Percentiles rank a stretch among this genome's conserved stretches.
Evolutionary conservation across 1,140 invertebrate species (phyloP).

Genomic region (Apis cerana): DNA sequence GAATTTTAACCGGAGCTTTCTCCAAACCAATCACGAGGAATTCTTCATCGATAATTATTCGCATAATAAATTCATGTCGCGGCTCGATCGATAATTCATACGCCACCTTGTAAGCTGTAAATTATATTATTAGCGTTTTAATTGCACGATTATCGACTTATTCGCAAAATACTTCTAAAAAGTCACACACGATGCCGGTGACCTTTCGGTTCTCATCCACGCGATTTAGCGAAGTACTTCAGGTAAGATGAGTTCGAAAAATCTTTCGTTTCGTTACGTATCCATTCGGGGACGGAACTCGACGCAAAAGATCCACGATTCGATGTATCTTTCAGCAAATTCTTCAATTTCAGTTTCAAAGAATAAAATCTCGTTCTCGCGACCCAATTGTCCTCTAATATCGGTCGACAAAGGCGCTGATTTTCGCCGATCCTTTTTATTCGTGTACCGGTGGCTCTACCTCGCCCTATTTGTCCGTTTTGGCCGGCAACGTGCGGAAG

Average conservation of each 20-base stretch:
- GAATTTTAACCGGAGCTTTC: conserved; percentile 47
- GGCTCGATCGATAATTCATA: conserved; percentile 61
- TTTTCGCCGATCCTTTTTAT: conserved; percentile 71
- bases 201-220: conserved; percentile 30
- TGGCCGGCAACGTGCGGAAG: conserved; percentile 75
- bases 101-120: conserved; percentile 51
- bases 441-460: conserved; percentile 67
- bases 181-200: conserved; percentile 7
- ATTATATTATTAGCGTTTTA: conserved; percentile 69
- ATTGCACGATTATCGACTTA: conserved; percentile 63
- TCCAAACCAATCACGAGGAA: conserved; percentile 37
- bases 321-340: background rate
- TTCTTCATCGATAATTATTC: conserved; percentile 62
- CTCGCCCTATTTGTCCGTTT: conserved; percentile 78
- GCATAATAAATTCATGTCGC: conserved; percentile 58
- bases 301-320: background rate
- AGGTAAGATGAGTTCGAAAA: background rate
- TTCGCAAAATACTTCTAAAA: conserved; percentile 24
- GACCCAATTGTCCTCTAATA: background rate
- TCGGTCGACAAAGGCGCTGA: conserved; percentile 36
- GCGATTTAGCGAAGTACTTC: too few species aligned
- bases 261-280: background rate
- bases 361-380: background rate
- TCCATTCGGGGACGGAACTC: too few species aligned
- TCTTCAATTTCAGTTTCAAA: too few species aligned